Conservation (phyloP, 2,888 invertebrate genomes). For the Apamea monoglypha region DNA sequence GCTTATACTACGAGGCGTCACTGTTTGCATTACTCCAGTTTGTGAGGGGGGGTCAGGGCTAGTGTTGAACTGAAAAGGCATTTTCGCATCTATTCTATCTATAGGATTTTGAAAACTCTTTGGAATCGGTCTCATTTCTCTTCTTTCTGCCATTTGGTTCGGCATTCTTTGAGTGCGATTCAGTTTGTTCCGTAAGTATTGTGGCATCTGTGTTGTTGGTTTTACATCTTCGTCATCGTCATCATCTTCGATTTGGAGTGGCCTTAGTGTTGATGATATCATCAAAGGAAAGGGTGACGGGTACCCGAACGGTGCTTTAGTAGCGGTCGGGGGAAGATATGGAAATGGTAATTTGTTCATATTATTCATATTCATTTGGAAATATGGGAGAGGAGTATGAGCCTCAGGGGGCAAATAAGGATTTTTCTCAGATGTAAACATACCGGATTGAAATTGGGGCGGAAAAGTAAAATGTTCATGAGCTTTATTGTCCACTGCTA, state of each 20-base stretch:
- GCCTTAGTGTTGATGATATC: constrained; percentile 78
- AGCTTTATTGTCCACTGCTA: constrained; percentile 72
- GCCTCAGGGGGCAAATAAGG: constrained; percentile 84
- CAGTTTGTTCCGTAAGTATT: constrained; percentile 61
- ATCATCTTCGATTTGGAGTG: constrained; percentile 76
- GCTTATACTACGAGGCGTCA: constrained; percentile 79
- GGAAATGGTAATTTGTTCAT: constrained; percentile 80
- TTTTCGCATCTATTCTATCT: constrained; percentile 81
- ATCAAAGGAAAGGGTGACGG: constrained; percentile 80
- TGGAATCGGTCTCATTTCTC: constrained; percentile 74
- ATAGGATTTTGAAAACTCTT: constrained; percentile 77
- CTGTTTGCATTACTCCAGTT: constrained; percentile 69
- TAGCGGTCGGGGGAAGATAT: constrained; percentile 81
- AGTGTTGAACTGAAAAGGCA: constrained; percentile 70
- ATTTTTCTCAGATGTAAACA: constrained; percentile 81
- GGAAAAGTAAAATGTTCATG: constrained; percentile 83
- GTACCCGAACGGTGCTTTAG: constrained; percentile 79
- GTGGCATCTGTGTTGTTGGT: constrained; percentile 61
- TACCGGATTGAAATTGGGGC: constrained; percentile 79
- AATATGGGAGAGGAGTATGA: constrained; percentile 82
- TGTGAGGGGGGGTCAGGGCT: constrained; percentile 65
- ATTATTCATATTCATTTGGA: constrained; percentile 81
- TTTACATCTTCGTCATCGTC: constrained; percentile 72
- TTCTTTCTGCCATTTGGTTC: constrained; percentile 69
- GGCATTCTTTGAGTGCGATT: constrained; percentile 74